A percentile compares a stretch with the other conserved stretches of the same genome.
These are phyloP conservation scores for Adelphocoris suturalis DNA, from an alignment of 2,888 invertebrate genomes.

Conservation along the genomic window DNA sequence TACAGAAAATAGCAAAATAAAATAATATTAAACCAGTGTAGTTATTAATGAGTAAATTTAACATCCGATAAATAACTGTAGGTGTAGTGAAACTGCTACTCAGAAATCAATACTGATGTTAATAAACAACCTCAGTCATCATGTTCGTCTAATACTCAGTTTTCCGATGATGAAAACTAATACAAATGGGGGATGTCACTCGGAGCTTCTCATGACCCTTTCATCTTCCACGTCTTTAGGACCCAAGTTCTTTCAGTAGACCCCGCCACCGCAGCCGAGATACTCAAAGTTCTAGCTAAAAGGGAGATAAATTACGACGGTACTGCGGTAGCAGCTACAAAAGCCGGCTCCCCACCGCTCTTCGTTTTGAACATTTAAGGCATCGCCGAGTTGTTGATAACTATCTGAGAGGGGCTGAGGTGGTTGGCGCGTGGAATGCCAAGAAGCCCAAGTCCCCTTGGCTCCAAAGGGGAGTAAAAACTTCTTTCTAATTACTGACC, in stretches of 20 bases:
- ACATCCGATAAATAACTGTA: too few species aligned
- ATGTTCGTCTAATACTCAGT: too few species aligned
- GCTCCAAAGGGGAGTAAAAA: neutral
- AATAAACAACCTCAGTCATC: too few species aligned
- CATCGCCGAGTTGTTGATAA: constrained; percentile 25
- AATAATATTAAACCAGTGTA: too few species aligned
- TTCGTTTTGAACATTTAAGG: constrained; percentile 23
- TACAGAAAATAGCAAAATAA: too few species aligned
- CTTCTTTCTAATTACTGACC: constrained; percentile 29
- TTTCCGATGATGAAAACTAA: too few species aligned
- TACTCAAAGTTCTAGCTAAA: neutral
- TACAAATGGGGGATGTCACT: neutral
- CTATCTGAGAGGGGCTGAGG: constrained; percentile 23
- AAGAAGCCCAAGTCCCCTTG: neutral
- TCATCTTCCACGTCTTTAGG: neutral
- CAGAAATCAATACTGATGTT: too few species aligned
- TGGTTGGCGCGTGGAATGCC: constrained; percentile 27
- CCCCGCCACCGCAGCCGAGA: neutral
- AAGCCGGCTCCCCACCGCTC: neutral
- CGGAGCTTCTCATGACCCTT: neutral
- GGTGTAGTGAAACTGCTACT: too few species aligned
- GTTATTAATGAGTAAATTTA: too few species aligned
- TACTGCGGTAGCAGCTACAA: neutral
- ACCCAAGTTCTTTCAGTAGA: neutral
- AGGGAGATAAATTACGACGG: constrained; percentile 21